phyloP scores from a whole-genome alignment of 1,140 invertebrate genomes.

The Aphaenogaster floridana region DNA sequence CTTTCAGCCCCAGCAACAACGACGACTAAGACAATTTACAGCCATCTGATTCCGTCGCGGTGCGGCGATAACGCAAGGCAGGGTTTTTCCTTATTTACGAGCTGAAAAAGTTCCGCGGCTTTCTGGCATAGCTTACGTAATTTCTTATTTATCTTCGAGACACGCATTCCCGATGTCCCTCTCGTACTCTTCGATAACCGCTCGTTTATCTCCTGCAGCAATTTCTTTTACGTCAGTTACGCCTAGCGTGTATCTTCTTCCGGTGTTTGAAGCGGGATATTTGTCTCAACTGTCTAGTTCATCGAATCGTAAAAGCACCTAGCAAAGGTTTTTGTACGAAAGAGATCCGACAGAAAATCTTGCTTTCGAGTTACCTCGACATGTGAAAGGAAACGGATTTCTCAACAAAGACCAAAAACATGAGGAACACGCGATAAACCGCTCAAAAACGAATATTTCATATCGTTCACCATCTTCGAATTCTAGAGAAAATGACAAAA shows the following conservation, averaged over 20 bases:
- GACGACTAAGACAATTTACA: conserved; percentile 79
- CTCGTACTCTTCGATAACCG: conserved; percentile 7
- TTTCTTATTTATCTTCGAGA: conserved; percentile 75
- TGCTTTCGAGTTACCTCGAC: not conserved
- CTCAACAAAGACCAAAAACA: conserved; percentile 2
- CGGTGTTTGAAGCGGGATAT: conserved; percentile 52
- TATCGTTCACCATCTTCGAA: not conserved
- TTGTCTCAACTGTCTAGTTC: conserved; percentile 63
- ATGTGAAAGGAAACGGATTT: conserved; percentile 33
- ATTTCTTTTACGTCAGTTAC: conserved; percentile 5
- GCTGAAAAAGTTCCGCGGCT: conserved; percentile 66
- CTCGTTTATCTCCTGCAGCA: not conserved
- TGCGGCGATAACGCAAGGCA: conserved; percentile 72
- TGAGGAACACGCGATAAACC: not conserved
- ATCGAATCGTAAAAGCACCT: conserved; percentile 53
- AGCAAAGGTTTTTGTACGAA: conserved; percentile 37
- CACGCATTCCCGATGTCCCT: conserved; percentile 28
- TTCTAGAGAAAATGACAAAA: not conserved
- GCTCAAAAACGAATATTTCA: not conserved
- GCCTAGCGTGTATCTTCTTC: conserved; percentile 44
- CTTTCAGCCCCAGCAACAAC: conserved; percentile 40
- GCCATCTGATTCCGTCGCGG: conserved; percentile 79
- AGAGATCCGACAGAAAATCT: not conserved
- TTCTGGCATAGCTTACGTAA: conserved; percentile 64
- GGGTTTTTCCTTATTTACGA: conserved; percentile 77